Conservation (phyloP, 2,113 vertebrate genomes). For the Herpetotheres cachinnans region DNA sequence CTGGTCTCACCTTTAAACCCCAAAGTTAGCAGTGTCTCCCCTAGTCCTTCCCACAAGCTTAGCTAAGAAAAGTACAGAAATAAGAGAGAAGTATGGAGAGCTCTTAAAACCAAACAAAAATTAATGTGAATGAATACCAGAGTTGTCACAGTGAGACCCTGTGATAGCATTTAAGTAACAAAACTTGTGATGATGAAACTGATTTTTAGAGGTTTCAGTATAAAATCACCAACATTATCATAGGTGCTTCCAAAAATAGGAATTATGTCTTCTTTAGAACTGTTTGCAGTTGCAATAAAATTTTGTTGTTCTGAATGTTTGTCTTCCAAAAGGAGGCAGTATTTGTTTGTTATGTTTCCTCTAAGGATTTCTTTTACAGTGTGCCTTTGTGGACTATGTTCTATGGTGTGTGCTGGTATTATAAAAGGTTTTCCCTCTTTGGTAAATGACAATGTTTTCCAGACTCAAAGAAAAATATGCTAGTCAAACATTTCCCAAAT, state of each 20-base stretch:
- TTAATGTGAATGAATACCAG: neutral
- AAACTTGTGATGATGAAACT: neutral
- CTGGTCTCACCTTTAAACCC: neutral
- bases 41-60: neutral
- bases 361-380: neutral
- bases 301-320: neutral
- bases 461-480: neutral
- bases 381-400: neutral
- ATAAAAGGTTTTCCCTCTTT: neutral
- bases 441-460: neutral
- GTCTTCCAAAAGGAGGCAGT: neutral
- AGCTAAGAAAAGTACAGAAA: neutral
- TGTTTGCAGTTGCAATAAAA: neutral
- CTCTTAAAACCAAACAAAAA: neutral
- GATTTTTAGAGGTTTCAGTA: neutral
- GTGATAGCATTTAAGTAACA: neutral
- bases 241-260: neutral
- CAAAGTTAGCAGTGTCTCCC: neutral
- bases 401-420: neutral
- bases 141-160: neutral
- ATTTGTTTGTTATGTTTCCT: neutral
- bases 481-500: neutral
- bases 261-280: neutral
- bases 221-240: neutral
- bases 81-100: neutral